phyloP scores from a whole-genome alignment of 2,797 vertebrate genomes.

The Alouatta caraya region DNA sequence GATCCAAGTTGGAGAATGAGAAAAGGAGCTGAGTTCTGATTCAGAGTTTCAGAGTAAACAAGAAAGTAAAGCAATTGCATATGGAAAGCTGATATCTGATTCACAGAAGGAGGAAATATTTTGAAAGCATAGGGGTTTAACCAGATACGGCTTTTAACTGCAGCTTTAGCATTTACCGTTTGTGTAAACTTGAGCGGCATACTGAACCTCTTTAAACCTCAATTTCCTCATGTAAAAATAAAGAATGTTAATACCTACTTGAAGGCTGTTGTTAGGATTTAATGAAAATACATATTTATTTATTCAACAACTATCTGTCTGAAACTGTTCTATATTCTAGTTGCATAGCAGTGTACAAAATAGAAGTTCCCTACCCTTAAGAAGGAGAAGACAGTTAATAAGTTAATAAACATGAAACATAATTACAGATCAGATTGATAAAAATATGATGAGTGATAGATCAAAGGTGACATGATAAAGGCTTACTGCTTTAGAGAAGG shows the following conservation, averaged over 20 bases:
- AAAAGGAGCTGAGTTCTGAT: not conserved
- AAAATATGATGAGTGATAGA: not conserved
- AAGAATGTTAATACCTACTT: not conserved
- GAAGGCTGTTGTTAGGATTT: not conserved
- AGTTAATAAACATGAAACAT: not conserved
- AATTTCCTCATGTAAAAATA: constrained; percentile 23
- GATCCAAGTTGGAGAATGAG: not conserved
- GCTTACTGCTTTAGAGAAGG: not conserved
- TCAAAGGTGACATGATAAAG: not conserved
- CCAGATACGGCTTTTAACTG: not conserved
- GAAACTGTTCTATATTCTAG: not conserved
- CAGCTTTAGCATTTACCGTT: not conserved
- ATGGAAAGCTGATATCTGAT: not conserved
- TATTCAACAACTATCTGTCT: not conserved
- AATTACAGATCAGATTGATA: not conserved
- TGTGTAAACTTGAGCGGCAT: not conserved
- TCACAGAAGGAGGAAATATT: not conserved
- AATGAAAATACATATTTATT: constrained; percentile 32
- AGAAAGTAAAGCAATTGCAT: not conserved
- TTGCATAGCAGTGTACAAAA: not conserved
- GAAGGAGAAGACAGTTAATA: not conserved
- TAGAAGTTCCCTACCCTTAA: not conserved
- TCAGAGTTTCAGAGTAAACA: not conserved
- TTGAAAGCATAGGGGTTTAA: not conserved
- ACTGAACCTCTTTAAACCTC: not conserved